Conservation (phyloP, 2,797 vertebrate genomes). For the Etheostoma perlongum region DNA sequence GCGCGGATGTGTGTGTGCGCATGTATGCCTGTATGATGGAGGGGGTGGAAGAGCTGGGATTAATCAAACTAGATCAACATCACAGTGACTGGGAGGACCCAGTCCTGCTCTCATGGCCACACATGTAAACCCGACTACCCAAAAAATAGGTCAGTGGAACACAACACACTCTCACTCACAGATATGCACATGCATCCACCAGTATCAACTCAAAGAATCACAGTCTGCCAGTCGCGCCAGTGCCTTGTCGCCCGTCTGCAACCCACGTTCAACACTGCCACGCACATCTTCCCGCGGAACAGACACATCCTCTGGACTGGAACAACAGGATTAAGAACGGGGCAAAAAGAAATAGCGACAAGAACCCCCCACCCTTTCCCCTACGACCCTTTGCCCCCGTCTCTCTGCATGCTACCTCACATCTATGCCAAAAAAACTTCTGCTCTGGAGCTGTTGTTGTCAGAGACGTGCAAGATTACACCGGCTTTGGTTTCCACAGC, state of each 20-base stretch:
- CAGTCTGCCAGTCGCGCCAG: slow-evolving; percentile 64
- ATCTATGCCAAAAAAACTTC: slow-evolving; percentile 61
- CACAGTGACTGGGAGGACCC: slow-evolving; percentile 74
- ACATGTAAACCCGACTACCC: slow-evolving; percentile 74
- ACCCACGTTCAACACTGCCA: slow-evolving; percentile 65
- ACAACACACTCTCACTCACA: slow-evolving; percentile 67
- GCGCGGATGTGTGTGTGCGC: slow-evolving; percentile 35
- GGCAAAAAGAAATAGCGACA: slow-evolving; percentile 44
- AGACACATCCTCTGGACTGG: slow-evolving; percentile 73
- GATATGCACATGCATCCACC: slow-evolving; percentile 53
- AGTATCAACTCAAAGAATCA: slow-evolving; percentile 77
- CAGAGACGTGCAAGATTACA: slow-evolving; percentile 47
- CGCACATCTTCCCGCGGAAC: slow-evolving; percentile 59
- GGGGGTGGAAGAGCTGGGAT: slow-evolving; percentile 73
- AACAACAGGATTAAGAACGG: slow-evolving; percentile 79
- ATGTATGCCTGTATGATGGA: slow-evolving; percentile 55
- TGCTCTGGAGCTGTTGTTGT: slow-evolving; percentile 39
- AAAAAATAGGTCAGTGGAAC: slow-evolving; percentile 89
- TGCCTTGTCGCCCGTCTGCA: slow-evolving; percentile 67
- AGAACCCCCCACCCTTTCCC: slow-evolving; percentile 19
- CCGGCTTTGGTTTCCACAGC: slow-evolving; percentile 58
- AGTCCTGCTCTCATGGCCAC: slow-evolving; percentile 78
- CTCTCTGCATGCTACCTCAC: slow-evolving; percentile 33
- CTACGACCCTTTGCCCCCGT: slow-evolving; percentile 36
- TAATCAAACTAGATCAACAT: slow-evolving; percentile 82